Base-by-base conservation (phyloP, 2,797 vertebrate genomes). In the Anas acuta region DNA sequence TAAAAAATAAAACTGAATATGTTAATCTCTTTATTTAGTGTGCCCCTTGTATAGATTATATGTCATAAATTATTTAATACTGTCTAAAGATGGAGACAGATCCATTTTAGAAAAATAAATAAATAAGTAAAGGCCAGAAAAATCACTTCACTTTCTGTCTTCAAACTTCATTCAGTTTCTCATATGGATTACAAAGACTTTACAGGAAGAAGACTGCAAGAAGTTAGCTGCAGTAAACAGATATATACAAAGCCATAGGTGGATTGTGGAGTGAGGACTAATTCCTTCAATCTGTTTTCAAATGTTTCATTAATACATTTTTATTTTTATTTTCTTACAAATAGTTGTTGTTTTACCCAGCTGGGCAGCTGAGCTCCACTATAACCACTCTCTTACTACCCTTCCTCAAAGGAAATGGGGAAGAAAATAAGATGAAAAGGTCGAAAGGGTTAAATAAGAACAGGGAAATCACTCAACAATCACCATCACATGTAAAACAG, bases 1-100 rank as follows among this genome's bases (percentile, higher is more conserved):
- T 10, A 28, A 58, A 33, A 33, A 17, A 17, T 28, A 56, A 56
- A 56, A 56, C 8, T 15, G 28, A 28, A 57, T 19, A 32, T 14
- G 10, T n/a, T 21, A 39, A 2, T 9, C 14, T 9, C 5, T 37
- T 66, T 41, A 35, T 66, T 53, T 13, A 25, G 39, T 25, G 6
- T 18, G 4, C 1, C 13, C 5, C 0, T 7, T 7, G 16, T 62
- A 43, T 0, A 2, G 33, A 0, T 1, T 25, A 30, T 45, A 37
- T 71, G 9, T 53, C 23, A 51, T 32, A n/a, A 58, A 11, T 37
- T 3, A 69, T 71, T 81, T 51, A 58, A 51, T 51, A 8, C 1
- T 51, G 22, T 47, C 61, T 45, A 35, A 74, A 53, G 7, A 67
- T 18, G 19, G 12, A 72, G 32, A 64, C 2, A 26, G 19, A 54